phyloP scores from a whole-genome alignment of 2,113 vertebrate genomes.

The Micronycteris hirsuta region DNA sequence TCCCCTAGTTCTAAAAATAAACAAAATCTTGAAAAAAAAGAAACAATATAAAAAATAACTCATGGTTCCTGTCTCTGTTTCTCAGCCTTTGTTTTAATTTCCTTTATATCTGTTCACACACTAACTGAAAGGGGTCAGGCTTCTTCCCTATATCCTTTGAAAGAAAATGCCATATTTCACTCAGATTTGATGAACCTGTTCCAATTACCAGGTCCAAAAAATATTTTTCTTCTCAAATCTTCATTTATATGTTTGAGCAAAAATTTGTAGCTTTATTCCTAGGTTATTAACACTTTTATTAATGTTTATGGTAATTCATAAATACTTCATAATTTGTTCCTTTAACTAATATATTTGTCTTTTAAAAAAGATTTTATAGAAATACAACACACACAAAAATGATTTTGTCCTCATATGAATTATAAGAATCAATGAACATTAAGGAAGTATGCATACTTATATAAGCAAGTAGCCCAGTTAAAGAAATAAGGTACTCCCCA shows the following conservation, averaged over 20 bases:
- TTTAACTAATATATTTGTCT: neutral
- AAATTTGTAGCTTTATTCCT: neutral
- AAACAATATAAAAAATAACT: neutral
- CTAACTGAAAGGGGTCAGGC: neutral
- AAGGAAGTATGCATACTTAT: neutral
- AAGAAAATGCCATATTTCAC: neutral
- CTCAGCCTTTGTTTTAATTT: neutral
- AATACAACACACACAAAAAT: neutral
- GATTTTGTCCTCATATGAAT: neutral
- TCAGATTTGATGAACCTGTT: neutral
- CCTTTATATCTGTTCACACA: neutral
- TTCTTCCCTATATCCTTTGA: neutral
- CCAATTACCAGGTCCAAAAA: neutral
- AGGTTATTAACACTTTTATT: neutral
- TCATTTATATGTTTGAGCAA: neutral
- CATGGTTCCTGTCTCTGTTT: neutral
- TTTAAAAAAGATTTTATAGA: neutral
- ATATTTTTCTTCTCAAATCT: neutral
- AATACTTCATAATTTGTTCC: neutral
- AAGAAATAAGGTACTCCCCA: neutral
- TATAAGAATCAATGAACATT: neutral
- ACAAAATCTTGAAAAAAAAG: too few species aligned
- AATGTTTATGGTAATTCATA: neutral
- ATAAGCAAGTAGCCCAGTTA: neutral
- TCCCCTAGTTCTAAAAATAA: too few species aligned